Base-by-base conservation (phyloP, 2,797 vertebrate genomes). In the Schizothorax lantsangensis region DNA sequence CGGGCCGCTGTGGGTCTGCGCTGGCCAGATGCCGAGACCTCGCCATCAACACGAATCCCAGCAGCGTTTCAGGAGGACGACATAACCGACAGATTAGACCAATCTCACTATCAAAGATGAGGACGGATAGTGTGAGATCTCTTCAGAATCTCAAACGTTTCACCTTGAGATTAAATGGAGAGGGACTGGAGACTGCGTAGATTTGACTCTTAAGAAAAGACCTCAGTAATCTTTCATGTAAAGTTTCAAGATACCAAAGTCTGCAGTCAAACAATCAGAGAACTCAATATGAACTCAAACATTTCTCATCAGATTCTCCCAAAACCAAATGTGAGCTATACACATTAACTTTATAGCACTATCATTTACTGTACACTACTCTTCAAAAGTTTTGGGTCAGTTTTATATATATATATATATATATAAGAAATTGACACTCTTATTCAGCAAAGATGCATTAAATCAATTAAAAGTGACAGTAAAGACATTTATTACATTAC, bases 1-100 rank as follows among this genome's bases (percentile, higher is more conserved):
- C 87, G 88, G 88, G 71, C 59, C 64, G 69, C 84, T 89, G 64
- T 88, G 86, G 86, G 59, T 71, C 74, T 62, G 71, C 66, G 83
- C 75, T 81, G 73, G 72, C 80, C 85, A 81, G 89, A 86, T 59
- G 64, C 86, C 83, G 54, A 73, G 82, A 71, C 62, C 88, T 85
- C 36, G 7, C 57, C 57, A 62, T 62, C n/a, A 40, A 71, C 52
- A 36, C 66, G n/a, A 69, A 59, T 52, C n/a, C 19, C 81, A 71
- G 57, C 33, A 69, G 71, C 49, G 26, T 45, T 87, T 85, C 36
- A 74, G 66, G 15, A 72, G 23, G 14, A n/a, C 77, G 54, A 33
- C 71, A 84, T 72, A 74, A 78, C 62, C 68, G 62, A 57, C 66
- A 30, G 43, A 81, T 84, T 68, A 82, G 72, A 68, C 40, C 79